Evolutionary conservation across 2,888 invertebrate genomes (phyloP).

Genomic region (Cheilosia soror): DNA sequence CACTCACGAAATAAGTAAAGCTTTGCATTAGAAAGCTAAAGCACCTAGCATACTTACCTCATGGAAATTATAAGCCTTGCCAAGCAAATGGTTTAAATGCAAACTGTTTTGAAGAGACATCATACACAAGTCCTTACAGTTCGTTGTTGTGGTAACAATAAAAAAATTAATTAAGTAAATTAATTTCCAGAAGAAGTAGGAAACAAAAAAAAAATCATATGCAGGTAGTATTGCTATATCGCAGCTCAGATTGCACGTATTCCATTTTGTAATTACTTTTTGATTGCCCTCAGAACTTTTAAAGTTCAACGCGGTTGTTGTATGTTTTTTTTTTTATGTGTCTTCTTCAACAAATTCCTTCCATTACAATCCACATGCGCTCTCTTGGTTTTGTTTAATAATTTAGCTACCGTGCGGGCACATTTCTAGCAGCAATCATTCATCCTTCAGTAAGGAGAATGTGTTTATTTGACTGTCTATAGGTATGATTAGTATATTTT

Average conservation of each 20-base stretch:
- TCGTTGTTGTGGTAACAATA: not conserved
- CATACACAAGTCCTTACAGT: not conserved
- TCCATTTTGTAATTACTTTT: slow-evolving; percentile 42
- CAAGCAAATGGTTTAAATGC: too few relatives aligned
- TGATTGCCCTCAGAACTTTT: slow-evolving; percentile 6
- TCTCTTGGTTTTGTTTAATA: not conserved
- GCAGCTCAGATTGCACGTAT: slow-evolving; percentile 29
- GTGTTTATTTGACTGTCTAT: slow-evolving; percentile 25
- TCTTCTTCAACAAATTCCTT: not conserved
- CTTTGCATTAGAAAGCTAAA: too few relatives aligned
- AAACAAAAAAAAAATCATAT: not conserved
- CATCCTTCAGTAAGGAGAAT: slow-evolving; percentile 15
- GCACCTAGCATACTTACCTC: too few relatives aligned
- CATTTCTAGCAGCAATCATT: slow-evolving; percentile 2
- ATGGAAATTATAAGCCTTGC: too few relatives aligned
- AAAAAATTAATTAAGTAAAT: slow-evolving; percentile 24
- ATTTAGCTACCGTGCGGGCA: not conserved
- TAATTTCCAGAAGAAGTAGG: not conserved
- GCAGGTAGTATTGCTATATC: not conserved
- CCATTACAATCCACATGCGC: not conserved
- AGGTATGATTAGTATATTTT: slow-evolving; percentile 35
- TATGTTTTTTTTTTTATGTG: not conserved
- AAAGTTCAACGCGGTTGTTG: slow-evolving; percentile 3
- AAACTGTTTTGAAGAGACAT: not conserved
- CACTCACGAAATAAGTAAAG: too few relatives aligned